These are phyloP conservation scores for Scomberomorus guttatus DNA, from an alignment of 2,797 vertebrate species.

Conservation along the genomic window DNA sequence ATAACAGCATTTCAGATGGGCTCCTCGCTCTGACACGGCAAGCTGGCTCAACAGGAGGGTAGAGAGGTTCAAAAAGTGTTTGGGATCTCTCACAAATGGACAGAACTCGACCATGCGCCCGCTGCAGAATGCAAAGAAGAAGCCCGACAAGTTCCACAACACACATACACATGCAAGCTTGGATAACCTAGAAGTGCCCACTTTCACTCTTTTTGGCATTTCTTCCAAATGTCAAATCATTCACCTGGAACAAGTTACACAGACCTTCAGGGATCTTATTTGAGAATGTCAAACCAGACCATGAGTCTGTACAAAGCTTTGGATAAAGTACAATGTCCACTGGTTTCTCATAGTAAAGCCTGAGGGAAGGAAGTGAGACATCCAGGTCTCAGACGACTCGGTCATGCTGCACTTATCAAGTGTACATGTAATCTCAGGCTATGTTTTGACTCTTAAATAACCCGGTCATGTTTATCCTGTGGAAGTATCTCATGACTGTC, in stretches of 20 bases:
- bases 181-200: conserved; percentile 54
- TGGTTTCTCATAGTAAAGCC: conserved; percentile 39
- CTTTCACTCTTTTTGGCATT: conserved; percentile 72
- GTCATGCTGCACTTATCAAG: conserved; percentile 49
- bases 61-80: conserved; percentile 34
- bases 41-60: conserved; percentile 60
- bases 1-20: conserved; percentile 74
- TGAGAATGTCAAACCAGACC: conserved; percentile 80
- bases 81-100: conserved; percentile 32
- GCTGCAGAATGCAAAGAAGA: conserved; percentile 52
- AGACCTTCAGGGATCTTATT: conserved; percentile 75
- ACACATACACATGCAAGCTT: conserved; percentile 24
- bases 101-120: conserved; percentile 16
- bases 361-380: conserved; percentile 49
- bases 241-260: conserved; percentile 78
- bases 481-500: conserved; percentile 52
- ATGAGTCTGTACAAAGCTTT: conserved; percentile 59
- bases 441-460: conserved; percentile 62
- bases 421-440: conserved; percentile 49
- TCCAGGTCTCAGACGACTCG: conserved; percentile 45
- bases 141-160: conserved; percentile 31
- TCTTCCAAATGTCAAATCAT: conserved; percentile 83
- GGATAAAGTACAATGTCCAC: conserved; percentile 51
- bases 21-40: conserved; percentile 63
- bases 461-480: conserved; percentile 60